These are phyloP conservation scores for Abrostola tripartita DNA, from an alignment of 2,888 invertebrate genomes.

Conservation along the genomic window DNA sequence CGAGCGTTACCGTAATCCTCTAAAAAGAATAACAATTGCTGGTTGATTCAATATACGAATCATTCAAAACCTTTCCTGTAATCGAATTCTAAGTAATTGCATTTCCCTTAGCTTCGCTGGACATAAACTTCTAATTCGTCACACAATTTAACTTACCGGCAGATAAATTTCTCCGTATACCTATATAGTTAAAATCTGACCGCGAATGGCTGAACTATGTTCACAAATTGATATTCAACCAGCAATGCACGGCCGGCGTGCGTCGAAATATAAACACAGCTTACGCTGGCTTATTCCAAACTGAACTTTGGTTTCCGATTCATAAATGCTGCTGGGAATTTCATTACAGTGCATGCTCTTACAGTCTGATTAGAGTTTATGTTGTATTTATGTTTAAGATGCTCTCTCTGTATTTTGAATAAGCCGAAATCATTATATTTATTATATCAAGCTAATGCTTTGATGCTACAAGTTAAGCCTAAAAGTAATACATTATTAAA, in stretches of 20 bases:
- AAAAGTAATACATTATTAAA: neutral
- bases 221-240: constrained; percentile 76
- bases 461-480: neutral
- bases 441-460: neutral
- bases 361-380: constrained; percentile 19
- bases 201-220: constrained; percentile 51
- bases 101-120: neutral
- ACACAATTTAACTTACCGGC: constrained; percentile 14
- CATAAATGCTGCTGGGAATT: constrained; percentile 51
- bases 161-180: constrained; percentile 7
- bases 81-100: neutral
- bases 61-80: neutral
- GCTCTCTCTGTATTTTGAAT: neutral
- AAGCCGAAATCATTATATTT: neutral
- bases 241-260: constrained; percentile 65
- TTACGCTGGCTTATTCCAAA: constrained; percentile 64
- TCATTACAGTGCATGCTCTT: constrained; percentile 24
- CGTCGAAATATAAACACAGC: constrained; percentile 68
- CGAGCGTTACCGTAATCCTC: no score
- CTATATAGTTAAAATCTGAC: constrained; percentile 42
- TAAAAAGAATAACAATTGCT: no score
- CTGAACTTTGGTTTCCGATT: constrained; percentile 63
- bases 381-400: neutral
- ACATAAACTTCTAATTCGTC: neutral
- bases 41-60: neutral